A percentile compares a stretch with the other conserved stretches of the same genome.
phyloP scores from a whole-genome alignment of 1,140 invertebrate species.

The Bombus superbus region DNA sequence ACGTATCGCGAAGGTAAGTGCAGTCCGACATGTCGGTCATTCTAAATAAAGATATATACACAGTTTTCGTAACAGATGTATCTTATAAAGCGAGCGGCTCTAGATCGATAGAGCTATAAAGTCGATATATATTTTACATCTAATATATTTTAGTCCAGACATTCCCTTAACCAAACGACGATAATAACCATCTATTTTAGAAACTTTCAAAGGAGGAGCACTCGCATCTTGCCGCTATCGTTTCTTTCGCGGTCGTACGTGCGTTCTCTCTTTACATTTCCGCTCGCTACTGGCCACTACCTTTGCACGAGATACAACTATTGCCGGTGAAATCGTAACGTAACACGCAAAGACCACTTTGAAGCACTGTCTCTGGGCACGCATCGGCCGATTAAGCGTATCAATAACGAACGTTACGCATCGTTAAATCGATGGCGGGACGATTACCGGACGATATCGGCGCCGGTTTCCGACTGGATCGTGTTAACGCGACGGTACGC shows the following conservation, averaged over 20 bases:
- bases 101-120: background rate
- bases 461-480: background rate
- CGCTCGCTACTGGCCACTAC: background rate
- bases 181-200: slow-evolving; percentile 5
- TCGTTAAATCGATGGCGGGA: slow-evolving; percentile 37
- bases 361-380: slow-evolving; percentile 67
- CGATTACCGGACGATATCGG: slow-evolving; percentile 16
- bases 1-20: background rate
- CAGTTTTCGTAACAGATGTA: background rate
- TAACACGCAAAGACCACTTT: slow-evolving; percentile 66
- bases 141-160: background rate
- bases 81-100: background rate
- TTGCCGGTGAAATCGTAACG: slow-evolving; percentile 59
- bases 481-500: background rate
- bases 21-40: background rate
- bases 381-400: slow-evolving; percentile 57
- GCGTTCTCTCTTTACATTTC: no score
- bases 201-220: background rate
- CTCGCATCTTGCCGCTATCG: background rate
- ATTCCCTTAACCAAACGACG: background rate
- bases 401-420: slow-evolving; percentile 58
- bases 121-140: background rate
- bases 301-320: slow-evolving; percentile 64
- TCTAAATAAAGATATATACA: background rate
- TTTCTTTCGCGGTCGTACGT: slow-evolving; percentile 26